Percentiles rank a stretch among this genome's conserved stretches.
phyloP scores from a whole-genome alignment of 2,888 invertebrate species.

The Serrognathus titanus region DNA sequence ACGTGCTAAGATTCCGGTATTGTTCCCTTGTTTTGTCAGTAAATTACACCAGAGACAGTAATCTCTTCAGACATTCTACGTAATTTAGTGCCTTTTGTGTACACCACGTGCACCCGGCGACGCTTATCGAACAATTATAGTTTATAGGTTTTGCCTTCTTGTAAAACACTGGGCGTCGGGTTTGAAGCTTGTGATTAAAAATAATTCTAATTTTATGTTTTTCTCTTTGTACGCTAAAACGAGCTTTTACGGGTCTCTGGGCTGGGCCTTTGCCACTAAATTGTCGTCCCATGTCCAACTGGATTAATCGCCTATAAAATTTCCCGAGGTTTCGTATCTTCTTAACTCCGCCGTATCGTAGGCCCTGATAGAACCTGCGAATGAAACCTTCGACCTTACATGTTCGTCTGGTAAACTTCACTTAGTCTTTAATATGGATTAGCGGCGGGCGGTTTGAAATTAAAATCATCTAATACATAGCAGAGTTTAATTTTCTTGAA shows the following conservation, averaged over 20 bases:
- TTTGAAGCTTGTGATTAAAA: background rate
- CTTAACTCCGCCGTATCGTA: too few relatives aligned
- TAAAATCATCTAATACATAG: conserved; percentile 13
- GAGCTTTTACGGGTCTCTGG: conserved; percentile 5
- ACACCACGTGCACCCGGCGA: conserved; percentile 25
- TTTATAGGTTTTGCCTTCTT: conserved; percentile 15
- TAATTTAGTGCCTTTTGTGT: conserved; percentile 37
- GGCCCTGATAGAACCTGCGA: too few relatives aligned
- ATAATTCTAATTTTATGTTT: background rate
- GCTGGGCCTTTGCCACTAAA: conserved; percentile 32
- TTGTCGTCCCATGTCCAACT: conserved; percentile 33
- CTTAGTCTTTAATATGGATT: conserved; percentile 11
- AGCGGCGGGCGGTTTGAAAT: conserved; percentile 4
- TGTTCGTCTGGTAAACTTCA: background rate
- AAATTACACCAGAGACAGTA: conserved; percentile 43
- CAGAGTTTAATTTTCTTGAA: background rate
- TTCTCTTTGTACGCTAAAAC: background rate
- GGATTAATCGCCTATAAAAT: conserved; percentile 32
- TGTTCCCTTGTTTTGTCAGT: conserved; percentile 44
- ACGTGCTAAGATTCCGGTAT: conserved; percentile 40
- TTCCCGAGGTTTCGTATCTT: background rate
- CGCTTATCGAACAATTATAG: conserved; percentile 22
- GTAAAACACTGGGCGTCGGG: conserved; percentile 6
- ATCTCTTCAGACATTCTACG: conserved; percentile 41
- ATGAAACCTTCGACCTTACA: too few relatives aligned